These are phyloP conservation scores for Pagetopsis macropterus DNA, from an alignment of 2,797 vertebrate genomes.

Conservation along the genomic window DNA sequence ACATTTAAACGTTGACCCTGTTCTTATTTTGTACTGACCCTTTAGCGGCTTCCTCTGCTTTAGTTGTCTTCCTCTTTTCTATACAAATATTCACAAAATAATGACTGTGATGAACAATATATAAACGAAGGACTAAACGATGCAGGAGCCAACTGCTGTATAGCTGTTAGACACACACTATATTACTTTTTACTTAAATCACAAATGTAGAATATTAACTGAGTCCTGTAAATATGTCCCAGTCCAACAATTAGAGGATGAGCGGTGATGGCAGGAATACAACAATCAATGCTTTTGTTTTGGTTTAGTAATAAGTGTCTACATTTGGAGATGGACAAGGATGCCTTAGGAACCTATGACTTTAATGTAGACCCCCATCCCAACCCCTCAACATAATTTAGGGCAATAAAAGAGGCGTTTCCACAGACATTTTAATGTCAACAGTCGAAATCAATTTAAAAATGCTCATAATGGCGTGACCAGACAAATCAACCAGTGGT, in stretches of 20 bases:
- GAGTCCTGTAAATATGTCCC: background rate
- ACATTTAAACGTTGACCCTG: background rate
- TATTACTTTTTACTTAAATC: background rate
- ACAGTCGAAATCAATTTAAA: slow-evolving; percentile 44
- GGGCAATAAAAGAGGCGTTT: slow-evolving; percentile 7
- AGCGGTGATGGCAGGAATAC: background rate
- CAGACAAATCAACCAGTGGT: slow-evolving; percentile 20
- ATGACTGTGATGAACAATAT: background rate
- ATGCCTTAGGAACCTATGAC: background rate
- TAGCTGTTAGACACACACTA: background rate
- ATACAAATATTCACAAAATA: background rate
- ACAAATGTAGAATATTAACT: background rate
- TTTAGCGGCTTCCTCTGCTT: background rate
- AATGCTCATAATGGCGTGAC: slow-evolving; percentile 24
- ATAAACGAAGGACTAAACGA: background rate
- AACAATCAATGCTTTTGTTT: background rate
- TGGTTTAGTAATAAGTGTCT: background rate
- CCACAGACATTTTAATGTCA: slow-evolving; percentile 57
- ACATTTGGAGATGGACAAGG: background rate
- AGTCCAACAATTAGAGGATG: background rate
- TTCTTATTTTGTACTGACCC: too few relatives aligned
- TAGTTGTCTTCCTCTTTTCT: background rate
- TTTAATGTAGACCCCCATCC: background rate
- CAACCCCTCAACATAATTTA: background rate
- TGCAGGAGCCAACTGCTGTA: background rate